These are phyloP conservation scores for Crypturellus tataupa DNA, from an alignment of 2,797 vertebrate genomes.

Conservation along the genomic window DNA sequence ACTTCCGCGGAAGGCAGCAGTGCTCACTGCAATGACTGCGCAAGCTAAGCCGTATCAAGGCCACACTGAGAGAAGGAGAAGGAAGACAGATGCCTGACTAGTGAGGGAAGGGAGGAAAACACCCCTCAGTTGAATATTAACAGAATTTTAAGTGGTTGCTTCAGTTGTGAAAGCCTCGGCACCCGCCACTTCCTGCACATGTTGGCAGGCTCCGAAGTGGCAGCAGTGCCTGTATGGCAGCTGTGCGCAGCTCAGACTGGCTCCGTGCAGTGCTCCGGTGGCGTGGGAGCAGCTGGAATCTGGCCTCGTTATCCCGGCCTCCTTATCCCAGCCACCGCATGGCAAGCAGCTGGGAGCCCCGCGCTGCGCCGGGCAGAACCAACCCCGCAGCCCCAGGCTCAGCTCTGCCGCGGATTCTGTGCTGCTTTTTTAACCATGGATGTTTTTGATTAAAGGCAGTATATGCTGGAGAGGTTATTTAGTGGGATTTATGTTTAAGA, in stretches of 20 bases:
- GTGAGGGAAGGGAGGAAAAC: conserved; percentile 12
- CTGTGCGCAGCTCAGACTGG: conserved; percentile 18
- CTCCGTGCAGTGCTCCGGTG: not conserved
- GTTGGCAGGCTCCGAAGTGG: not conserved
- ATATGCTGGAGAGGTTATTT: not conserved
- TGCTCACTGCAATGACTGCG: too few relatives aligned
- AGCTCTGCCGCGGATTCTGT: not conserved
- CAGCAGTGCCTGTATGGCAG: conserved; percentile 46
- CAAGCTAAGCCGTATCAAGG: too few relatives aligned
- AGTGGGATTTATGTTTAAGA: not conserved
- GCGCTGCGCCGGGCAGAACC: too few relatives aligned
- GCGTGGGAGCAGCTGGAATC: too few relatives aligned
- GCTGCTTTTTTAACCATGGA: not conserved
- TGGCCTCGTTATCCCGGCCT: too few relatives aligned
- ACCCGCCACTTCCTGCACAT: conserved; percentile 35
- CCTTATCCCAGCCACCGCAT: too few relatives aligned
- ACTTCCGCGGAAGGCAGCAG: not conserved
- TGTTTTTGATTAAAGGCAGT: not conserved
- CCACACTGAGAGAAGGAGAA: not conserved
- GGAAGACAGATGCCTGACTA: not conserved
- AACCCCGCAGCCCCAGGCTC: not conserved
- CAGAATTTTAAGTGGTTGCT: conserved; percentile 31
- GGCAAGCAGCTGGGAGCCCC: too few relatives aligned
- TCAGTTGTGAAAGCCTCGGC: conserved; percentile 19
- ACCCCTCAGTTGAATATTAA: not conserved